Evolutionary conservation across 2,113 vertebrate species (phyloP), one percentile per base, ranked within the genome.

Genomic region (Cinclus cinclus): DNA sequence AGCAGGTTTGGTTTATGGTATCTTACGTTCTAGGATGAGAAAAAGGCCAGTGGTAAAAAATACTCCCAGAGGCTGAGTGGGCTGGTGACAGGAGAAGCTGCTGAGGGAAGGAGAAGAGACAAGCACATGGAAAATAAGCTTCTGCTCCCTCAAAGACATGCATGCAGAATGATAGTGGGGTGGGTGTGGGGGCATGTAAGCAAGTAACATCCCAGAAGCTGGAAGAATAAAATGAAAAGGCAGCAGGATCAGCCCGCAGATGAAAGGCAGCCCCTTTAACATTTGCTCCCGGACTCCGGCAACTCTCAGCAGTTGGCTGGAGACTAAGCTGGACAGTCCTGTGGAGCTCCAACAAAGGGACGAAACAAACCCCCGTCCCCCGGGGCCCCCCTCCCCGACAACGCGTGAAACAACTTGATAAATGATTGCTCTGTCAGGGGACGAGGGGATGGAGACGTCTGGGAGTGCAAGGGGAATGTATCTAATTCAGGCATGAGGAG

Each of bases 221-320:
- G 85, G 85, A 94, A 96, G 94, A 96, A 97, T 96, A 96, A 97
- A 96, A 97, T 97, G 92, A 97, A 98, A 97, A 97, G 95, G 96
- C 95, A 96, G 95, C 85, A 96, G 94, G 94, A 97, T 96, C 97
- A 96, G 95, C 92, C 91, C 12, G 47, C 75, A 97, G 97, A 98
- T 98, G 97, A 98, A 98, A 98, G 98, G 96, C 94, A 79, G 93
- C 96, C 96, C 97, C 97, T 98, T 97, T 97, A 98, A 97, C 97
- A 97, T 93, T 98, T 96, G 97, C 96, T 98, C 97, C 95, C 76
- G 84, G 95, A 97, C 97, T 97, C 97, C 91, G 79, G 97, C 97
- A 96, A 97, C 96, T 98, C 98, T 98, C 98, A 98, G 98, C 98
- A 98, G 98, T 98, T 98, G 98, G 97, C 97, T 98, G 98, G 98